Evolutionary conservation across 2,797 vertebrate species (phyloP).

Genomic region (Trachurus trachurus): DNA sequence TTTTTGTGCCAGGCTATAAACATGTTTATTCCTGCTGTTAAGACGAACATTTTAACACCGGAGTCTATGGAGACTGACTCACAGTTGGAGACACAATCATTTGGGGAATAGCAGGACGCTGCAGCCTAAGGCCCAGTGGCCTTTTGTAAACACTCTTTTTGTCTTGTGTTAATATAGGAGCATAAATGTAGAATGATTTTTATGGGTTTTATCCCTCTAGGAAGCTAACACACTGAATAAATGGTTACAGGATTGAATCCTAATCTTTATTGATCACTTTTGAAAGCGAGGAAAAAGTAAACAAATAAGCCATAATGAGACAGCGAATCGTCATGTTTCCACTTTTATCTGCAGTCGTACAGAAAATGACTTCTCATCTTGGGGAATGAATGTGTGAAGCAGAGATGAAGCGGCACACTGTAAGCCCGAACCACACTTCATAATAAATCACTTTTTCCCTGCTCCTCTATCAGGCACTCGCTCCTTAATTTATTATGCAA

Average conservation of each 20-base stretch:
- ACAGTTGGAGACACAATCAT: too few species aligned
- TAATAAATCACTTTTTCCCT: slow-evolving; percentile 7
- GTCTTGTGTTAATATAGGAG: too few species aligned
- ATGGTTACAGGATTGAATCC: not conserved
- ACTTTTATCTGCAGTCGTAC: not conserved
- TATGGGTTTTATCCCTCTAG: too few species aligned
- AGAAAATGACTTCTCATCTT: not conserved
- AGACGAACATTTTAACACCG: too few species aligned
- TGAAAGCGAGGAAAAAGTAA: not conserved
- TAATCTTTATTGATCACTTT: not conserved
- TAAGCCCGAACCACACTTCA: not conserved
- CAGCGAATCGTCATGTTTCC: not conserved
- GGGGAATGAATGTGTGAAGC: slow-evolving; percentile 10
- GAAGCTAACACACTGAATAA: too few species aligned
- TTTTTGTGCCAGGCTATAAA: too few species aligned
- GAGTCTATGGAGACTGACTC: too few species aligned
- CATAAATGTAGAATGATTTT: too few species aligned
- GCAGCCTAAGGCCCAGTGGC: too few species aligned
- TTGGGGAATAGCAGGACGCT: too few species aligned
- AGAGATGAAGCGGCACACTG: not conserved
- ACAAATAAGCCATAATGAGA: not conserved
- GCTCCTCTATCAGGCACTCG: not conserved
- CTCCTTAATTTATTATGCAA: slow-evolving; percentile 20
- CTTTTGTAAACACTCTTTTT: too few species aligned
- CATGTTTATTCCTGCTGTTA: too few species aligned